phyloP scores from a whole-genome alignment of 2,113 vertebrate genomes.

The Coptodon bakossiorum region DNA sequence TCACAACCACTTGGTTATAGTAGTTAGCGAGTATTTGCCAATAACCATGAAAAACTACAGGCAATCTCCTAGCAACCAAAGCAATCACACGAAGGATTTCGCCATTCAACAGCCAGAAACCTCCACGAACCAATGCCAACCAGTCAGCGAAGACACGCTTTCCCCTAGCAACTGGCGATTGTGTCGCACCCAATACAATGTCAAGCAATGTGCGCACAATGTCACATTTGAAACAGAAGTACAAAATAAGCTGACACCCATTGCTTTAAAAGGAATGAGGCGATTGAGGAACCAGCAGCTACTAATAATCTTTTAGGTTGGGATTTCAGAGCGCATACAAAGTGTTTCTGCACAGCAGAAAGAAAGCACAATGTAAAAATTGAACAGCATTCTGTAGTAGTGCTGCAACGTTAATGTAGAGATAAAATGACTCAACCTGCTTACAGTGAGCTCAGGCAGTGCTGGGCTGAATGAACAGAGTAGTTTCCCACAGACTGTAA shows the following conservation, averaged over 20 bases:
- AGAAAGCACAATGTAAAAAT: constrained; percentile 2
- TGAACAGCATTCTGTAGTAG: background rate
- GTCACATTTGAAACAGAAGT: background rate
- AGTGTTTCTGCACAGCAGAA: background rate
- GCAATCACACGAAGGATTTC: background rate
- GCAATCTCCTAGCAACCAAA: background rate
- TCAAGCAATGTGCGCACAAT: background rate
- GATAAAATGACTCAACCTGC: background rate
- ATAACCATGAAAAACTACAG: background rate
- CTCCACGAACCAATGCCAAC: background rate
- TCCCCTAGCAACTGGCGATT: background rate
- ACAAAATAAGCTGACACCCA: background rate
- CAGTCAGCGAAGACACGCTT: background rate
- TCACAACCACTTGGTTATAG: background rate
- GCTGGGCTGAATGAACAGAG: constrained; percentile 34
- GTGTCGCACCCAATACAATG: background rate
- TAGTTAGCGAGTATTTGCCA: background rate
- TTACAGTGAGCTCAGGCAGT: background rate
- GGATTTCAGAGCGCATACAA: background rate
- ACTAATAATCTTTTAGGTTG: background rate
- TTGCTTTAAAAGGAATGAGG: background rate
- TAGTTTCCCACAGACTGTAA: constrained; percentile 34
- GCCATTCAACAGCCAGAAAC: background rate
- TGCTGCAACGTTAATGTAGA: constrained; percentile 13
- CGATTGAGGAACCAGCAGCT: background rate